These are phyloP conservation scores for Tolmerus cingulatus DNA, from an alignment of 2,888 invertebrate genomes.

Conservation along the genomic window DNA sequence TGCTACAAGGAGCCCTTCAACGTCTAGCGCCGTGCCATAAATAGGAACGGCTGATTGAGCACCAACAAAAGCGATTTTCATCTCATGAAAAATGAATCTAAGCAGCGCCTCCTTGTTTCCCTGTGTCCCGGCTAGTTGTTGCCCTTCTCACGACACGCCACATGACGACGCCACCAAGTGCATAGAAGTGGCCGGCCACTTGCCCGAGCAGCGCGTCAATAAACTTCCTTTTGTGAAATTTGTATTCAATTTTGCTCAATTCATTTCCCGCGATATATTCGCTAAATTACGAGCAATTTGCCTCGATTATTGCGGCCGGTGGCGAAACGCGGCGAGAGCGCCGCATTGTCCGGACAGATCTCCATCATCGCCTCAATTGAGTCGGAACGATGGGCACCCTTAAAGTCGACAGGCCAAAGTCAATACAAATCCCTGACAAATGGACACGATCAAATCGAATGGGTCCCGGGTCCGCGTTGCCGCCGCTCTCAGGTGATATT, in stretches of 20 bases:
- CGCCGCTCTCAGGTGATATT: background rate
- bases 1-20: background rate
- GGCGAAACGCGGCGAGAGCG: background rate
- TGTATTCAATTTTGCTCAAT: background rate
- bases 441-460: slow-evolving; percentile 32
- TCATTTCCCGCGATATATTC: background rate
- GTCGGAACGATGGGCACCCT: background rate
- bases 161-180: background rate
- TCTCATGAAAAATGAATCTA: background rate
- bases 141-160: background rate
- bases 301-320: background rate
- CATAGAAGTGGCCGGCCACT: background rate
- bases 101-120: background rate
- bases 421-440: slow-evolving; percentile 29
- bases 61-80: background rate
- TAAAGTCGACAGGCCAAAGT: slow-evolving; percentile 9
- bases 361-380: background rate
- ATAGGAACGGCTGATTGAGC: background rate
- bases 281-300: background rate
- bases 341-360: background rate
- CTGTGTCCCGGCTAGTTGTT: background rate
- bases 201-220: background rate
- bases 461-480: background rate
- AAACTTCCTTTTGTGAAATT: background rate
- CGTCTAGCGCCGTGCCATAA: background rate